Base-by-base conservation (phyloP, 1,140 invertebrate species). In the Dysdera silvatica region DNA sequence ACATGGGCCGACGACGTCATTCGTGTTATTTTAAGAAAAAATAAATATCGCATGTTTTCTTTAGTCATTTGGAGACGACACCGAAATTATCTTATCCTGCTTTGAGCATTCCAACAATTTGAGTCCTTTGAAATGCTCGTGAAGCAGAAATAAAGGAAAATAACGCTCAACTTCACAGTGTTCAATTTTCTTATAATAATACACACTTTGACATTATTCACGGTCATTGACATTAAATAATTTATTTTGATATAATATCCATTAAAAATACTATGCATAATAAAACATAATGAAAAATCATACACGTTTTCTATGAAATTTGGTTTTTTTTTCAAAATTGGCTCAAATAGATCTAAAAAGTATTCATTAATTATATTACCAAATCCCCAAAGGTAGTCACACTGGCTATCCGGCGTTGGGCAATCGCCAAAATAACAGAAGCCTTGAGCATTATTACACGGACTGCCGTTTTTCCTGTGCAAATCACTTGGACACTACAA, bases 391-490 rank as follows among this genome's bases (percentile, higher is more conserved):
- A 97, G 88, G 52, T 84, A 81, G 72, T 89, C 85, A 74, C 94
- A 97, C 73, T 97, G 93, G 14, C 86, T 74, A 54, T 85, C 81
- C 8, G 92, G 74, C 2, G 91, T 92, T 0, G 93, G 91, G 74
- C 95, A 98, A 37, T 86, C 79, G 0, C 95, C 94, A 68, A 89
- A 86, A 76, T 90, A 94, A 77, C 95, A 97, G 75, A 87, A 91
- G 0, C 90, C 89, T 65, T 80, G 79, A 37, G 78, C 75, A 31
- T 75, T 73, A 31, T 82, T 83, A 75, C 93, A 97, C 0, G 84
- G 80, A 41, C 85, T 86, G 0, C 93, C 94, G 74, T 96, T 95
- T 76, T 94, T 94, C 69, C 91, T 87, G 75, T 87, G 87, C 3
- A 91, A 82, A 75, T 98, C 91, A 4, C 75, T 65, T 0, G 94